A percentile compares a stretch with the other conserved stretches of the same genome.
These are phyloP conservation scores for Rhopalosiphum padi DNA, from an alignment of 1,140 invertebrate genomes.

Conservation along the genomic window DNA sequence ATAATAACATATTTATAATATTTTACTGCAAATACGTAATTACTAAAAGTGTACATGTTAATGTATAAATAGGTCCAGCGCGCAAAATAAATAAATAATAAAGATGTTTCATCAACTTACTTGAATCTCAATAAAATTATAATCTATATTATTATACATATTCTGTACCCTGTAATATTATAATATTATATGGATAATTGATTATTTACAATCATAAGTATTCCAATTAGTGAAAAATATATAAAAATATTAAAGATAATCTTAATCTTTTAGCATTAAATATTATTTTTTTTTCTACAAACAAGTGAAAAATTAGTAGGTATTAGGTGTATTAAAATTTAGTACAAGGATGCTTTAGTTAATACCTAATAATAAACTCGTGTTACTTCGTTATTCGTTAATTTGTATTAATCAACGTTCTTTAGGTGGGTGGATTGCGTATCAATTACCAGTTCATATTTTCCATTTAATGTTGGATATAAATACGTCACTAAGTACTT, in stretches of 20 bases:
- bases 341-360: neutral
- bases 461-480: slow-evolving; percentile 69
- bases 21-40: too few relatives aligned
- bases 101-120: neutral
- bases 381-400: neutral
- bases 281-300: neutral
- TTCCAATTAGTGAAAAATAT: neutral
- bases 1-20: neutral
- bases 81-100: too few relatives aligned
- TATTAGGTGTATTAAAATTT: neutral
- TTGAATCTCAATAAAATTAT: neutral
- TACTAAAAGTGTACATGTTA: too few relatives aligned
- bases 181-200: neutral
- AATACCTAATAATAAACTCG: neutral
- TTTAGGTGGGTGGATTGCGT: slow-evolving; percentile 69
- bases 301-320: neutral
- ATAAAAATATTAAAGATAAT: neutral
- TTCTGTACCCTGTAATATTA: neutral
- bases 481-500: slow-evolving; percentile 68
- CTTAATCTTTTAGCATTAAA: neutral
- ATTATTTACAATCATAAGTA: neutral
- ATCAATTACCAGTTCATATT: slow-evolving; percentile 66
- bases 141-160: neutral
- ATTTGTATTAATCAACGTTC: neutral
- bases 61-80: too few relatives aligned